Percentiles rank a stretch among this genome's conserved stretches.
phyloP scores from a whole-genome alignment of 2,797 vertebrate genomes.

The Scyliorhinus canicula region DNA sequence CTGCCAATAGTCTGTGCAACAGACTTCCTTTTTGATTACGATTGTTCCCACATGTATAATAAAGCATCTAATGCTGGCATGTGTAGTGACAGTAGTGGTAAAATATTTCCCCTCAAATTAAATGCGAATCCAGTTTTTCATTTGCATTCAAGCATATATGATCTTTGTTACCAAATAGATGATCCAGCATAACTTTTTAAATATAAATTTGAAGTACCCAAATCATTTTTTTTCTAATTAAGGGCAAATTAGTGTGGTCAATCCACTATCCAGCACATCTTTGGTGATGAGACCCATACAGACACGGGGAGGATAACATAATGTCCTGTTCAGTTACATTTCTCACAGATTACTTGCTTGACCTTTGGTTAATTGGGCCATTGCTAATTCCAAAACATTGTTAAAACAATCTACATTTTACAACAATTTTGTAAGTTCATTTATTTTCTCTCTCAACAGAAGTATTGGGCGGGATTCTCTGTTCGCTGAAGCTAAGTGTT shows the following conservation, averaged over 20 bases:
- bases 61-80: conserved; percentile 11
- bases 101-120: background rate
- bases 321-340: background rate
- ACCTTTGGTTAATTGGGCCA: background rate
- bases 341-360: background rate
- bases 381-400: background rate
- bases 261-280: too few relatives aligned
- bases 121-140: background rate
- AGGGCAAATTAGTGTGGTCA: too few relatives aligned
- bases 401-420: background rate
- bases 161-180: background rate
- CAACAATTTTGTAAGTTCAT: background rate
- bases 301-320: too few relatives aligned
- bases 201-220: too few relatives aligned
- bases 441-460: too few relatives aligned
- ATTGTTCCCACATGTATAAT: conserved; percentile 19
- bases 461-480: too few relatives aligned
- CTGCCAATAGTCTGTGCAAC: conserved; percentile 18
- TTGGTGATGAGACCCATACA: too few relatives aligned
- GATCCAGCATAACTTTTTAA: too few relatives aligned
- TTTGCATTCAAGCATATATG: background rate
- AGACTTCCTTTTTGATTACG: conserved; percentile 15
- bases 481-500: too few relatives aligned
- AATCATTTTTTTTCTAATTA: too few relatives aligned
- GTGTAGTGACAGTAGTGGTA: background rate